Conservation (phyloP, 1,140 invertebrate species). For the Frieseomelitta varia region DNA sequence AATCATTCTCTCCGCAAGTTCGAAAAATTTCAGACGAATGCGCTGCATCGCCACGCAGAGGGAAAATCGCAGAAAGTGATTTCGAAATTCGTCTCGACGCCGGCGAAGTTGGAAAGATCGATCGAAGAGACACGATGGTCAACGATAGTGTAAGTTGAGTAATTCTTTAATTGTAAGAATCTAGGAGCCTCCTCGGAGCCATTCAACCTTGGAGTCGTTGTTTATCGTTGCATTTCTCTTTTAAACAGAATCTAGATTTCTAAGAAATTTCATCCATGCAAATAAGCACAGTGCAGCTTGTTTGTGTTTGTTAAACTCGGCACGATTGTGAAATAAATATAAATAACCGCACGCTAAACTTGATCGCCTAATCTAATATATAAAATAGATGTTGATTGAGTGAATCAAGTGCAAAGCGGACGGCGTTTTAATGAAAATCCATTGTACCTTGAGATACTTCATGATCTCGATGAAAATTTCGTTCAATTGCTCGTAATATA, state of each 20-base stretch:
- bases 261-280: neutral
- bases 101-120: neutral
- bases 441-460: neutral
- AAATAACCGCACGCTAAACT: too few species aligned
- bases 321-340: neutral
- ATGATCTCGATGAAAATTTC: neutral
- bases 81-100: neutral
- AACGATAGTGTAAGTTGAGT: neutral
- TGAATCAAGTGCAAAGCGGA: neutral
- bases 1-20: neutral
- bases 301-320: neutral
- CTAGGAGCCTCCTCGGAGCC: too few species aligned
- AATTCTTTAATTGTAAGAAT: too few species aligned
- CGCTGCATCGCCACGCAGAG: accelerated
- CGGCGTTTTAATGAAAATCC: neutral
- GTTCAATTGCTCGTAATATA: neutral
- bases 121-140: neutral
- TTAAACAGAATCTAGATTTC: neutral
- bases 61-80: neutral
- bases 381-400: neutral
- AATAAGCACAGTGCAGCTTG: neutral
- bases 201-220: too few species aligned
- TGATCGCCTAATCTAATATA: too few species aligned
- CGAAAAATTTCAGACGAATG: neutral
- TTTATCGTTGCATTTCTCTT: too few species aligned